A percentile compares a stretch with the other conserved stretches of the same genome.
phyloP scores from a whole-genome alignment of 2,113 vertebrate species.

The Pholis gunnellus region DNA sequence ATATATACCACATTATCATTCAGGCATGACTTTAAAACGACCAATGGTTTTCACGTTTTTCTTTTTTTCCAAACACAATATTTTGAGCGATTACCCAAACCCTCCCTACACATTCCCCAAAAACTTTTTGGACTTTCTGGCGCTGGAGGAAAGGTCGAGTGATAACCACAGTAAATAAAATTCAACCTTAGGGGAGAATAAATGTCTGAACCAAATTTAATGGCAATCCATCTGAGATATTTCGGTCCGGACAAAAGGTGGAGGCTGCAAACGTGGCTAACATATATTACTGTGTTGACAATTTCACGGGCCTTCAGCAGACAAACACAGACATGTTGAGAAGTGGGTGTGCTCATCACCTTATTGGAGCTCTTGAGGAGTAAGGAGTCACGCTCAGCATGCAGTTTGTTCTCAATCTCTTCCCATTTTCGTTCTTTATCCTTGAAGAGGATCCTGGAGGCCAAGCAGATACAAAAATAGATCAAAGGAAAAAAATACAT shows the following conservation, averaged over 20 bases:
- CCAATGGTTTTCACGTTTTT: not conserved
- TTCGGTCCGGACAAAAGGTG: not conserved
- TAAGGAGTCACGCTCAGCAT: conserved; percentile 93
- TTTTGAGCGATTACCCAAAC: not conserved
- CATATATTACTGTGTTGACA: not conserved
- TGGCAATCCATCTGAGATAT: not conserved
- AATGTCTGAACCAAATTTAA: not conserved
- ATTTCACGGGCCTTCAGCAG: not conserved
- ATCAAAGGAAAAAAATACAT: conserved; percentile 51
- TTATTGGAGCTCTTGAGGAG: conserved; percentile 96
- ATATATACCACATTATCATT: not conserved
- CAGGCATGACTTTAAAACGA: not conserved
- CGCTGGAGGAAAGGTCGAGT: not conserved
- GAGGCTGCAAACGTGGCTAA: not conserved
- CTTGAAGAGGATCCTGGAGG: conserved; percentile 94
- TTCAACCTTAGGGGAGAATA: conserved; percentile 1
- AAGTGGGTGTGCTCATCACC: conserved; percentile 77
- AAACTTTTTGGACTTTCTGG: not conserved
- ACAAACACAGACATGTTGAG: not conserved
- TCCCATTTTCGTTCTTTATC: conserved; percentile 97
- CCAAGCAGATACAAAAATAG: conserved; percentile 59
- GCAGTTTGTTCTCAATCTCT: conserved; percentile 93
- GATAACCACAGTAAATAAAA: not conserved
- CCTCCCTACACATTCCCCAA: not conserved
- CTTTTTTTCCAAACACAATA: not conserved